phyloP scores from a whole-genome alignment of 2,113 vertebrate genomes.

The Neofelis nebulosa region DNA sequence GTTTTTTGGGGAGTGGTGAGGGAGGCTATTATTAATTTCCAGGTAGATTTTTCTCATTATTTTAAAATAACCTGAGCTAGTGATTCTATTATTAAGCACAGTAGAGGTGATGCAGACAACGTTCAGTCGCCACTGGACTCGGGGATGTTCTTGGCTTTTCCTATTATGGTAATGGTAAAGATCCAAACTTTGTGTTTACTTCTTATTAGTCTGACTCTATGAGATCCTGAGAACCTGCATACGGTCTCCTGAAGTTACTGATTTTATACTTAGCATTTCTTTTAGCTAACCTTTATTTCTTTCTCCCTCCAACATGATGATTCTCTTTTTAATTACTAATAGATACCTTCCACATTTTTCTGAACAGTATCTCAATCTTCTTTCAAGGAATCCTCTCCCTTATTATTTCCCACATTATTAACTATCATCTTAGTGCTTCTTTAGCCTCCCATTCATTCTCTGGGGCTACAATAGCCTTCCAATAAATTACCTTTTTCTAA shows the following conservation, averaged over 20 bases:
- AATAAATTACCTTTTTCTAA: neutral
- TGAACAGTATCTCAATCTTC: neutral
- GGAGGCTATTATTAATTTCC: neutral
- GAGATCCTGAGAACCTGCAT: neutral
- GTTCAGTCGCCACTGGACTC: neutral
- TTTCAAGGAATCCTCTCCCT: constrained; percentile 2
- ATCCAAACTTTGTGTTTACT: constrained; percentile 12
- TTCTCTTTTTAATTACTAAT: constrained; percentile 37
- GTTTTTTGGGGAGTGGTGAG: neutral
- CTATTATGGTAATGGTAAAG: neutral
- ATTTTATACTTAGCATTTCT: constrained; percentile 32
- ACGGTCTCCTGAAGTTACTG: neutral
- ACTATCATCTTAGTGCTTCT: neutral
- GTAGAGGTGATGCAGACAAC: neutral
- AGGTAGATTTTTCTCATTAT: constrained; percentile 47
- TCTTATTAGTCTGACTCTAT: constrained; percentile 16
- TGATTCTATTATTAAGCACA: constrained; percentile 6
- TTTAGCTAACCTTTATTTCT: neutral
- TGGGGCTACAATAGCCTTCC: neutral
- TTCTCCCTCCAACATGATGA: constrained; percentile 27
- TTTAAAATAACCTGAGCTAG: constrained; percentile 1
- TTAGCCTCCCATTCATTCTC: neutral
- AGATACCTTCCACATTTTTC: constrained; percentile 12
- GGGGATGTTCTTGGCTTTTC: constrained; percentile 23
- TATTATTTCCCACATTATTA: neutral